These are phyloP conservation scores for Forbesichthys papilliferus DNA, from an alignment of 2,113 vertebrate genomes.

Conservation along the genomic window DNA sequence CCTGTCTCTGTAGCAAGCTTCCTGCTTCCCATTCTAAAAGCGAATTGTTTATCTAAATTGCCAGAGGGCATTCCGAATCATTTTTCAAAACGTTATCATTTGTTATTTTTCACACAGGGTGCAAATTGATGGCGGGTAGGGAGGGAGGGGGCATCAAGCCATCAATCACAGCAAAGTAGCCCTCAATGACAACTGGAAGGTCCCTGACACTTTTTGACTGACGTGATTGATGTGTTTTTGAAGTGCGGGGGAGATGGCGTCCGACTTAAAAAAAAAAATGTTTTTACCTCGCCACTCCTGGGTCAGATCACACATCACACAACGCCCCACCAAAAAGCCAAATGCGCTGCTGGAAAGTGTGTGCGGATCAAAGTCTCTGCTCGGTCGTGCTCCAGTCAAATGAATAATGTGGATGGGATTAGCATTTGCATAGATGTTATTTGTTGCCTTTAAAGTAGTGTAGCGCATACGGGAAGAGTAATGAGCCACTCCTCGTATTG, in stretches of 20 bases:
- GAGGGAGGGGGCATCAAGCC: conserved; percentile 27
- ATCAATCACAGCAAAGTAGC: conserved; percentile 73
- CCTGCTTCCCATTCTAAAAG: conserved; percentile 38
- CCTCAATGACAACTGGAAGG: conserved; percentile 69
- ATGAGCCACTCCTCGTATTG: background rate
- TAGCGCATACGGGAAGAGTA: background rate
- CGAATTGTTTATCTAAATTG: conserved; percentile 66
- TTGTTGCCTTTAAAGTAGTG: background rate
- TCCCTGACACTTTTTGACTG: conserved; percentile 69
- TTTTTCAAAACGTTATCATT: conserved; percentile 65
- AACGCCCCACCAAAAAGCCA: conserved; percentile 24
- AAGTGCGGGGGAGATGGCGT: conserved; percentile 52
- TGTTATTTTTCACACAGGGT: conserved; percentile 57
- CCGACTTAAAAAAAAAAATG: conserved; percentile 31
- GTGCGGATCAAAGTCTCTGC: conserved; percentile 14
- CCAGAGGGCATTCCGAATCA: conserved; percentile 58
- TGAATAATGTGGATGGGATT: background rate
- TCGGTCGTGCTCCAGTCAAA: conserved; percentile 1
- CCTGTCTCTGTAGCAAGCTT: conserved; percentile 17
- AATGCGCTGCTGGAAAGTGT: conserved; percentile 29
- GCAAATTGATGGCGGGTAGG: conserved; percentile 56
- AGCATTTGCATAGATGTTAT: background rate
- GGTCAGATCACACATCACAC: conserved; percentile 49
- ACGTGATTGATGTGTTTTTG: conserved; percentile 78
- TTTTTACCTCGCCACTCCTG: conserved; percentile 35